phyloP scores from a whole-genome alignment of 2,797 vertebrate genomes.

The Taenioides sp. region DNA sequence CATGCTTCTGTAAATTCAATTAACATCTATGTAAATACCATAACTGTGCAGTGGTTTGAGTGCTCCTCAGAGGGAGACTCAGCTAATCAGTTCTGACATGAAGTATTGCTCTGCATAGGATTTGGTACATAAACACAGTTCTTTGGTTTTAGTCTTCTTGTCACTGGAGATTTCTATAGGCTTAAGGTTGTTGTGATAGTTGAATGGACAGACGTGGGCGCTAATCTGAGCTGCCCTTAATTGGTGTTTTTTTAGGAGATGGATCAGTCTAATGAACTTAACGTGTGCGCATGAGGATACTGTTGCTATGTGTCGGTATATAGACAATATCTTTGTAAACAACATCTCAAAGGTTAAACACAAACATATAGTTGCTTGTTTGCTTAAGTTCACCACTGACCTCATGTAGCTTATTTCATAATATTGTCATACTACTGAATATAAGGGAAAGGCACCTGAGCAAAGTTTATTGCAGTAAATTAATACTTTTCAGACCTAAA shows the following conservation, averaged over 20 bases:
- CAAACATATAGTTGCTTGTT: neutral
- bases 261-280: conserved; percentile 11
- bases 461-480: neutral
- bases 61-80: conserved; percentile 29
- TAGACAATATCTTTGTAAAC: neutral
- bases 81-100: conserved; percentile 24
- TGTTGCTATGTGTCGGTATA: conserved; percentile 2
- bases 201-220: neutral
- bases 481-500: neutral
- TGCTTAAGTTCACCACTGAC: neutral
- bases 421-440: too few species aligned
- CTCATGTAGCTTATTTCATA: too few species aligned
- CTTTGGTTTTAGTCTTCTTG: conserved; percentile 13
- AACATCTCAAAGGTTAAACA: conserved; percentile 2
- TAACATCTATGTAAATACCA: conserved; percentile 33
- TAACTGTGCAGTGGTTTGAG: conserved; percentile 30
- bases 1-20: conserved; percentile 35
- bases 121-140: conserved; percentile 16
- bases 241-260: conserved; percentile 3
- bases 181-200: neutral
- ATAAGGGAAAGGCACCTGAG: too few species aligned
- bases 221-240: conserved; percentile 10
- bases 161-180: neutral
- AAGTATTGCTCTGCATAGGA: conserved; percentile 24
- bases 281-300: neutral